Base-by-base conservation (phyloP, 1,140 invertebrate species). In the Fopius arisanus region DNA sequence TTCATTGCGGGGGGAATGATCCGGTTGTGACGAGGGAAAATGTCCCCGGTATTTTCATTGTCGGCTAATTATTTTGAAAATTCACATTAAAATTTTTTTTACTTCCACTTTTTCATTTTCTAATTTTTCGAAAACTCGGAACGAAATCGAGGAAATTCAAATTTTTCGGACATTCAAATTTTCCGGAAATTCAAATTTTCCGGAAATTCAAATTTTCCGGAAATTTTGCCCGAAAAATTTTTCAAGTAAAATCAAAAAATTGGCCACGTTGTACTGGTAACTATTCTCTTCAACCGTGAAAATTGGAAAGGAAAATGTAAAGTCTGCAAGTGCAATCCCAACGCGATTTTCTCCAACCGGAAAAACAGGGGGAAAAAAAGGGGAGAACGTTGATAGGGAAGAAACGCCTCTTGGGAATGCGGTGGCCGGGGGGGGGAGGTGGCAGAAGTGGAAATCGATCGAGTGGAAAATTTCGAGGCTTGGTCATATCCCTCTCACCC, bases 391-490 rank as follows among this genome's bases (percentile, higher is more conserved):
- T 67, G 29, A 67, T 67, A 37, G 65, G 9, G 40, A 33, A 40
- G 40, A 33, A 12, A 28, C 14, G 51, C 51, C 69, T 70, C 48
- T 4, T 29, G 69, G 23, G 51, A 40, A 67, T 37, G 19, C 12
- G 2, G n/a, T n/a, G n/a, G n/a, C n/a, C n/a, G n/a, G n/a, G 26
- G 7, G 33, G 33, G 33, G 1, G 33, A 12, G 33, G 33, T 37
- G 12, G 33, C 33, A 7, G 9, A 12, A 48, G 16, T 48, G n/a
- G n/a, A n/a, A n/a, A 29, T n/a, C 69, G 2, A 59, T 70, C 28
- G 69, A 70, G 69, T 70, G 31, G 69, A 70, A 70, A 70, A 70
- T 59, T 51, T 59, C 51, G 14, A 37, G 10, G 19, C 7, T 67
- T 2, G 41, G 69, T 59, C 69, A 70, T 48, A 70, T 51, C n/a